Percentiles rank a stretch among this genome's conserved stretches.
These are phyloP conservation scores for Rhynchotus rufescens DNA, from an alignment of 2,797 vertebrate species.

Conservation along the genomic window DNA sequence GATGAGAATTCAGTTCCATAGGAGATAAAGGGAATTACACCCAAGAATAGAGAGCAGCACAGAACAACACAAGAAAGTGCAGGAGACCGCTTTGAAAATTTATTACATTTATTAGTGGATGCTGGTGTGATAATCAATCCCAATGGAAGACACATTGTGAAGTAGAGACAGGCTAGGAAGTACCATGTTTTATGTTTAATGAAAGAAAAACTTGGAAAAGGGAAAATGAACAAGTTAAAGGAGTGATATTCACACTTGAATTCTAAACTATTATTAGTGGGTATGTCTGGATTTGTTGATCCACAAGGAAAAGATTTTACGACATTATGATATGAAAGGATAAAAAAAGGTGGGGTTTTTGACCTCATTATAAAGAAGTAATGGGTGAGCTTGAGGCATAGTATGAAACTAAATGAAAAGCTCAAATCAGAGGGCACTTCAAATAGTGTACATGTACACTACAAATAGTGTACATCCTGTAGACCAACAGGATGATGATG, in stretches of 20 bases:
- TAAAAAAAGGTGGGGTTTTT: background rate
- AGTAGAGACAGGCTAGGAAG: background rate
- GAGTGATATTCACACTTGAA: background rate
- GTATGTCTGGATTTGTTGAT: background rate
- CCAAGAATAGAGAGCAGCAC: background rate
- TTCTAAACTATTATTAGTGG: background rate
- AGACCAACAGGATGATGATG: no score
- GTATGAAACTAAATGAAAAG: background rate
- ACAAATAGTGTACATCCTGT: background rate
- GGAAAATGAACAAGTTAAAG: background rate
- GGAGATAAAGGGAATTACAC: background rate
- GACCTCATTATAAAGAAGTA: background rate
- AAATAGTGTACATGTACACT: background rate
- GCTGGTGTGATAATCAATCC: background rate
- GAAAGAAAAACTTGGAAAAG: background rate
- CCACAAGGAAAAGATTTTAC: background rate
- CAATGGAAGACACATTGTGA: background rate
- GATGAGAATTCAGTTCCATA: background rate
- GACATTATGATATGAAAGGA: background rate
- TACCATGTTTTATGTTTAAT: background rate
- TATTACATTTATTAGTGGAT: background rate
- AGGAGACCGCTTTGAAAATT: slow-evolving; percentile 21
- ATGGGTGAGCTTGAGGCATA: background rate
- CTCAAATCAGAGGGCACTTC: background rate
- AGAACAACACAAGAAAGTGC: background rate